These are phyloP conservation scores for Eupithecia inturbata DNA, from an alignment of 2,888 invertebrate species.

Conservation along the genomic window DNA sequence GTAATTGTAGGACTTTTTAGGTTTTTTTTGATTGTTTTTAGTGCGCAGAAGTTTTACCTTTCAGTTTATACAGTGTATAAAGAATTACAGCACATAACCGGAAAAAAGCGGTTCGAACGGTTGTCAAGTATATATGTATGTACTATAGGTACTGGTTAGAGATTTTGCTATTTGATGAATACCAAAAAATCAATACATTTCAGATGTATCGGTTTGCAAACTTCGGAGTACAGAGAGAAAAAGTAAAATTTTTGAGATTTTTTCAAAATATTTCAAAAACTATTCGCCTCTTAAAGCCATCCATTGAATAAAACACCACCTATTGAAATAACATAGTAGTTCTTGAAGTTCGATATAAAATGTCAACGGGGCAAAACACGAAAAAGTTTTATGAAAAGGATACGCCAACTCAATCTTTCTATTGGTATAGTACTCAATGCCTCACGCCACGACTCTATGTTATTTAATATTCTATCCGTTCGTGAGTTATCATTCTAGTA, in stretches of 20 bases:
- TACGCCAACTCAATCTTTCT: slow-evolving; percentile 20
- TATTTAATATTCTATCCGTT: not conserved
- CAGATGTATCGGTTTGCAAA: too few species aligned
- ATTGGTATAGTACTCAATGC: not conserved
- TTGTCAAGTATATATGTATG: too few species aligned
- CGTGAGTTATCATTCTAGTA: not conserved
- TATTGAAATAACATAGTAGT: not conserved
- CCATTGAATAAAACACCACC: not conserved
- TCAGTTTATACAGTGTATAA: too few species aligned
- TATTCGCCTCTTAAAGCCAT: not conserved
- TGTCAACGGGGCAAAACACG: not conserved
- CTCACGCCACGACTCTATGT: not conserved
- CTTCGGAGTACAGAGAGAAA: too few species aligned
- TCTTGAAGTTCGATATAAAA: not conserved
- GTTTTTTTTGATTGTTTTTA: not conserved
- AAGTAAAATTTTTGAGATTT: too few species aligned
- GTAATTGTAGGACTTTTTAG: not conserved
- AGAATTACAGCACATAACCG: not conserved
- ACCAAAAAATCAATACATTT: too few species aligned
- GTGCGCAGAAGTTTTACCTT: not conserved
- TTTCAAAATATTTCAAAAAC: too few species aligned
- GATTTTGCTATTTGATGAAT: too few species aligned
- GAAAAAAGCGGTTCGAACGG: too few species aligned
- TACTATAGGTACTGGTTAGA: too few species aligned
- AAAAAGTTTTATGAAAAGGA: slow-evolving; percentile 3